phyloP scores from a whole-genome alignment of 2,888 invertebrate species.

The Agrotis puta region DNA sequence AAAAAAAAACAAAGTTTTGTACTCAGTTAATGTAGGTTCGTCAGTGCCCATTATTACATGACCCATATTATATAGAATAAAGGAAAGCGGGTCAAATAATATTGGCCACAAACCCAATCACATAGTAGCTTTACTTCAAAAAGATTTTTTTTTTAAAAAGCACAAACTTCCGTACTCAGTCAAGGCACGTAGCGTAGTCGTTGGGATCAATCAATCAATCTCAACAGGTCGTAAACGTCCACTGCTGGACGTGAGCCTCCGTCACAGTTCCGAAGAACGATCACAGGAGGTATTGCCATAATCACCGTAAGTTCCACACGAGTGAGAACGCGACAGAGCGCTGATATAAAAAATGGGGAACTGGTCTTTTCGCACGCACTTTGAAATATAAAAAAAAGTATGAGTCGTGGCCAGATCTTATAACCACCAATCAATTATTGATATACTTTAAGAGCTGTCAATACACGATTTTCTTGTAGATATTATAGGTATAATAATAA shows the following conservation, averaged over 20 bases:
- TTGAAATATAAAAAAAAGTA: not conserved
- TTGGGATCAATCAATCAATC: slow-evolving; percentile 58
- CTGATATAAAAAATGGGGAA: slow-evolving; percentile 11
- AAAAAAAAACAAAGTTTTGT: slow-evolving; percentile 1
- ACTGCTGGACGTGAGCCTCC: slow-evolving; percentile 39
- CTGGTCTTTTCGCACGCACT: not conserved
- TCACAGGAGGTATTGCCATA: slow-evolving; percentile 29
- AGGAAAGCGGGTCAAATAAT: too few species aligned
- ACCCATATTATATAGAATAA: too few species aligned
- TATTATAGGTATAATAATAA: too few species aligned
- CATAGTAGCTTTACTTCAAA: too few species aligned
- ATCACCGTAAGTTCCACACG: slow-evolving; percentile 41
- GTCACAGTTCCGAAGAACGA: slow-evolving; percentile 42
- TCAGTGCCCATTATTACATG: too few species aligned
- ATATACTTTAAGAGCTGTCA: too few species aligned
- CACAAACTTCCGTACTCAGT: slow-evolving; percentile 15
- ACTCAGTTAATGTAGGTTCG: not conserved
- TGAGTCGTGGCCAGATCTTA: too few species aligned
- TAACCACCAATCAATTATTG: too few species aligned
- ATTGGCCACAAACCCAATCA: too few species aligned
- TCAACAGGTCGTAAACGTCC: slow-evolving; percentile 60
- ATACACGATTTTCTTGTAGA: too few species aligned
- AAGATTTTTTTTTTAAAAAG: too few species aligned
- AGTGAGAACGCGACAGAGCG: slow-evolving; percentile 6
- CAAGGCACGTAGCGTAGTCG: slow-evolving; percentile 34